These are phyloP conservation scores for Acleris laterana DNA, from an alignment of 2,888 invertebrate species.

Conservation along the genomic window DNA sequence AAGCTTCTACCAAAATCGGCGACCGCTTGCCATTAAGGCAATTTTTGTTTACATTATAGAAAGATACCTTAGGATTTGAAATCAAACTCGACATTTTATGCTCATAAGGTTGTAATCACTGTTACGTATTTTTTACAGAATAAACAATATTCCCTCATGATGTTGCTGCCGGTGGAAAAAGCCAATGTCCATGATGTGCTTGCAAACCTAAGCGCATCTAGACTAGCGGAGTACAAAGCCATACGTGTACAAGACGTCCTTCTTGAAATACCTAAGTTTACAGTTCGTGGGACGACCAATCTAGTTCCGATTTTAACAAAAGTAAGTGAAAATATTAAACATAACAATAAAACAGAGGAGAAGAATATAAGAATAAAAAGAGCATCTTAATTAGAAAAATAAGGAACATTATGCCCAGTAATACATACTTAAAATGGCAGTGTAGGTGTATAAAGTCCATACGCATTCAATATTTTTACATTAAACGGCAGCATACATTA, in stretches of 20 bases:
- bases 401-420: too few species aligned
- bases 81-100: not conserved
- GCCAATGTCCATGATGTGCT: slow-evolving; percentile 58
- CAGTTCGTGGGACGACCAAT: slow-evolving; percentile 66
- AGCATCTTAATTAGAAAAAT: too few species aligned
- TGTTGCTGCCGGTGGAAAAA: slow-evolving; percentile 69
- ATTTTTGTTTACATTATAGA: too few species aligned
- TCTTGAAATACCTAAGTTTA: slow-evolving; percentile 74
- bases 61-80: too few species aligned
- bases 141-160: slow-evolving; percentile 73
- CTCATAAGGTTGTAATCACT: not conserved
- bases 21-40: too few species aligned
- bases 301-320: slow-evolving; percentile 58
- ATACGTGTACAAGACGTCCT: slow-evolving; percentile 55
- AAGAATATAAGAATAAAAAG: too few species aligned
- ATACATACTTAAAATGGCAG: too few species aligned
- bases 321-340: slow-evolving; percentile 52
- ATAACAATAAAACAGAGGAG: not conserved
- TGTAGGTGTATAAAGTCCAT: too few species aligned
- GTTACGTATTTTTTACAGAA: slow-evolving; percentile 58
- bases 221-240: slow-evolving; percentile 60
- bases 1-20: too few species aligned
- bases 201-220: slow-evolving; percentile 52
- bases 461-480: too few species aligned
- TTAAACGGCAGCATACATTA: too few species aligned